Percentiles rank a stretch among this genome's conserved stretches.
Conservation (phyloP, 2,797 vertebrate genomes). For the Spinibarbus caldwelli region DNA sequence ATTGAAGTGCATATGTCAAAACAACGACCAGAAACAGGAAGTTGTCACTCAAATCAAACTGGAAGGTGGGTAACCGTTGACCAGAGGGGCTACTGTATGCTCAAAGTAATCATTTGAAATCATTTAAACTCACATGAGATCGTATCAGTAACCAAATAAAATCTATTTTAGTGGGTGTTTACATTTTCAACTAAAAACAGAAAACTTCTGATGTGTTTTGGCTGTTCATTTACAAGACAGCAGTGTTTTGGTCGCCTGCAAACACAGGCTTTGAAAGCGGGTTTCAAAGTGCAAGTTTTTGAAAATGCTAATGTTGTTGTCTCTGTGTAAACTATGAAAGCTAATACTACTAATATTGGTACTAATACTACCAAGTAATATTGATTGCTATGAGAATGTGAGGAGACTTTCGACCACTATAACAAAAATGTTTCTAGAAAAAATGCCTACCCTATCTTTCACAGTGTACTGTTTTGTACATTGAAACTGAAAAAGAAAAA, state of each 20-base stretch:
- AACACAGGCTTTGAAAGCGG: not conserved
- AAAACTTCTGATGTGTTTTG: too few relatives aligned
- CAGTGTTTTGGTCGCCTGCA: too few relatives aligned
- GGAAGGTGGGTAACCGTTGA: constrained; percentile 76
- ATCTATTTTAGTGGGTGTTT: not conserved
- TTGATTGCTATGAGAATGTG: not conserved
- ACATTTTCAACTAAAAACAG: not conserved
- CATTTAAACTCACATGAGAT: not conserved
- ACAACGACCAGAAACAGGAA: constrained; percentile 73
- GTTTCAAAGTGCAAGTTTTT: not conserved
- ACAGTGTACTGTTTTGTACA: not conserved
- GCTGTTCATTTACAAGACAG: too few relatives aligned
- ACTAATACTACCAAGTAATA: not conserved
- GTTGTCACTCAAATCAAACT: constrained; percentile 73
- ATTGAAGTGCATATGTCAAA: constrained; percentile 82
- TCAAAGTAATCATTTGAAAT: not conserved
- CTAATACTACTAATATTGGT: too few relatives aligned
- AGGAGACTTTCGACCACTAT: not conserved
- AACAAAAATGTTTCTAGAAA: not conserved
- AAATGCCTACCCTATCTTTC: not conserved
- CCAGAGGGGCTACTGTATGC: not conserved
- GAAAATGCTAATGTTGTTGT: not conserved
- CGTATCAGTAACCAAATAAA: not conserved
- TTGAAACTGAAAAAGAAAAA: not conserved
- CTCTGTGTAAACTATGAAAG: not conserved